Percentiles rank a stretch among this genome's conserved stretches.
Conservation (phyloP, 1,140 invertebrate genomes). For the Melipona quadrifasciata region DNA sequence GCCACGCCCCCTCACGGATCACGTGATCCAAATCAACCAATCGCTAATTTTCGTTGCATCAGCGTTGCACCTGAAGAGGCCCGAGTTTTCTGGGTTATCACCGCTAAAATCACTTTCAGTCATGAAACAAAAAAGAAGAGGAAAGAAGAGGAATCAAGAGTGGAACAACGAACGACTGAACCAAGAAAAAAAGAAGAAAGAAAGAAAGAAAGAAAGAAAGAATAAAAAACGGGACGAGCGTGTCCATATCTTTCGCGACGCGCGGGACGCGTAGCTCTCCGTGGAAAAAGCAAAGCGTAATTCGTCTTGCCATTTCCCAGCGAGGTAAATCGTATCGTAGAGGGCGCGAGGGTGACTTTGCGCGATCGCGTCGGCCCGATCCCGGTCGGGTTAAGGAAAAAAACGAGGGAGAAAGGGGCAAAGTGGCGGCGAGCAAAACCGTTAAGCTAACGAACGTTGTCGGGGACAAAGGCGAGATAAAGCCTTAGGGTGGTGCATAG, state of each 20-base stretch:
- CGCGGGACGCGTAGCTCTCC: no score
- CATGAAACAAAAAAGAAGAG: neutral
- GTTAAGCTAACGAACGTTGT: conserved; percentile 64
- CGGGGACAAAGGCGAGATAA: conserved; percentile 63
- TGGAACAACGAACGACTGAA: neutral
- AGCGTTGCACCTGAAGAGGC: no score
- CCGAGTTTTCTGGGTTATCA: no score
- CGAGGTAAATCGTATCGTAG: conserved; percentile 45
- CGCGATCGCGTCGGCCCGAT: neutral
- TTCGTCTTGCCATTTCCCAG: conserved; percentile 54
- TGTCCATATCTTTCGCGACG: conserved; percentile 32
- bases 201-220: neutral
- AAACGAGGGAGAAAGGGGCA: conserved; percentile 22
- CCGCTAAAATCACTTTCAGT: no score
- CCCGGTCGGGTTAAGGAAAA: conserved; percentile 44
- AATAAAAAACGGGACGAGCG: neutral
- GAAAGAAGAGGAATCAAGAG: neutral
- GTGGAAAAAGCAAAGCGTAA: conserved; percentile 21
- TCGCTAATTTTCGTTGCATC: no score
- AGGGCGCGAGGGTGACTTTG: neutral
- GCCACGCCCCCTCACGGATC: no score
- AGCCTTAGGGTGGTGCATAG: conserved; percentile 33
- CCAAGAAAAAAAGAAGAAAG: neutral
- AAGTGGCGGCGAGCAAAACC: conserved; percentile 40
- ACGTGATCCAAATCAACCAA: no score